Base-by-base conservation (phyloP, 2,888 invertebrate genomes). In the Ochropacha duplaris region DNA sequence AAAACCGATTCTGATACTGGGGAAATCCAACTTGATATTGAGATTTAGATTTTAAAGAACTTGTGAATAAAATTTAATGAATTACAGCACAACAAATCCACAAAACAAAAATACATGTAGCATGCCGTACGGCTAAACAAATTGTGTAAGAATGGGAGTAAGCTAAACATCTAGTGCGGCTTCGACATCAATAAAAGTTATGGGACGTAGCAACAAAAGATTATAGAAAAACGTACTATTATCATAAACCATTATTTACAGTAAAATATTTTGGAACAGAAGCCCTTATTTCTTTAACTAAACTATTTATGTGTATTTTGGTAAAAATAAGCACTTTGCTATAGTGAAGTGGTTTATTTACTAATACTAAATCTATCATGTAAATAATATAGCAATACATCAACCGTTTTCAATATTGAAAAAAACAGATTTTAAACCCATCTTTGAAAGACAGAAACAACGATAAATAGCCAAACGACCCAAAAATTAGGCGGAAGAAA, bases 141-240 rank as follows among this genome's bases (percentile, higher is more conserved):
- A 28, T 16, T 22, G 39, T 44, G 39, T 44, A 44, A 44, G 16
- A 52, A 22, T 22, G 49, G 54, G 44, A 54, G 44, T 4, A 55
- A 55, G 55, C 55, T 55, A 14, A 55, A 36, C 74, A 78, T 71
- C 69, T 68, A 76, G 76, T 74, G 74, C 75, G 57, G 65, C 31
- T 56, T 62, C 36, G n/a, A 54, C 31, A 26, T 50, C 49, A 54
- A 57, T 50, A 49, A 56, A 28, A 56, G 22, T 55, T 57, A 50
- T 9, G 55, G 39, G 52, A 54, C 12, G 19, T 36, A 39, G 49
- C 50, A 44, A 26, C 8, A 44, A 44, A 8, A 50, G 14, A 50
- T 16, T 19, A 44, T 44, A 44, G 16, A 44, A 44, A 44, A 16
- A 19, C 16, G 19, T 12, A 31, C 31, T 31, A 5, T 44, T 4